Evolutionary conservation across 2,888 invertebrate species (phyloP).

Genomic region (Drosophila nigricruria): DNA sequence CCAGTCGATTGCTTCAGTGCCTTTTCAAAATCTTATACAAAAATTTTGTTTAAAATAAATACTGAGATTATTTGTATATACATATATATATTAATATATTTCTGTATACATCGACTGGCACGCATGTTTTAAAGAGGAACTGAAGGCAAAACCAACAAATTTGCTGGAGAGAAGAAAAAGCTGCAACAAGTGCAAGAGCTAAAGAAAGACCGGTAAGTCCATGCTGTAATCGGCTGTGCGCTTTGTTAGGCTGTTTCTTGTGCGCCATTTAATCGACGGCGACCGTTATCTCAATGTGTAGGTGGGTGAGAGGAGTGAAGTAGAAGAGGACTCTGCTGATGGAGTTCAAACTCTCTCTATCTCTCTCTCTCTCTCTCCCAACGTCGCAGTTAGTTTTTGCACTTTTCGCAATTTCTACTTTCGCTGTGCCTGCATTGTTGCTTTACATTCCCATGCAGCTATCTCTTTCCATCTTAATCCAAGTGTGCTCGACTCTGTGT

Average conservation of each 20-base stretch:
- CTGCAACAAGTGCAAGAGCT: constrained; percentile 12
- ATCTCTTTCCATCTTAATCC: constrained; percentile 17
- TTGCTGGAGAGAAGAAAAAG: background rate
- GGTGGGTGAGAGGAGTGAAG: constrained; percentile 23
- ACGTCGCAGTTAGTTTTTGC: constrained; percentile 56
- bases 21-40: background rate
- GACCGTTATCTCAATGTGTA: constrained; percentile 65
- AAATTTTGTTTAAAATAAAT: background rate
- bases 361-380: constrained; percentile 21
- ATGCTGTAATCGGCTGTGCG: constrained; percentile 49
- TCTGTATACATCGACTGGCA: constrained; percentile 19
- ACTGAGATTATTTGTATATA: too few species aligned
- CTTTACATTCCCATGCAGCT: constrained; percentile 18
- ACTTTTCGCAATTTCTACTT: constrained; percentile 43
- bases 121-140: constrained; percentile 14
- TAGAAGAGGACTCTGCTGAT: background rate
- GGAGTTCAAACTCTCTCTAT: constrained; percentile 9
- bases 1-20: constrained; percentile 17
- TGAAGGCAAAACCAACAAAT: background rate
- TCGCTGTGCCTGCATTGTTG: constrained; percentile 18
- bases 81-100: background rate
- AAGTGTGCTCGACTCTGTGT: background rate
- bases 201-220: constrained; percentile 66
- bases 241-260: constrained; percentile 37
- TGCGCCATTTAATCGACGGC: constrained; percentile 62